Base-by-base conservation (phyloP, 2,113 vertebrate species). In the Rhizomys pruinosus region DNA sequence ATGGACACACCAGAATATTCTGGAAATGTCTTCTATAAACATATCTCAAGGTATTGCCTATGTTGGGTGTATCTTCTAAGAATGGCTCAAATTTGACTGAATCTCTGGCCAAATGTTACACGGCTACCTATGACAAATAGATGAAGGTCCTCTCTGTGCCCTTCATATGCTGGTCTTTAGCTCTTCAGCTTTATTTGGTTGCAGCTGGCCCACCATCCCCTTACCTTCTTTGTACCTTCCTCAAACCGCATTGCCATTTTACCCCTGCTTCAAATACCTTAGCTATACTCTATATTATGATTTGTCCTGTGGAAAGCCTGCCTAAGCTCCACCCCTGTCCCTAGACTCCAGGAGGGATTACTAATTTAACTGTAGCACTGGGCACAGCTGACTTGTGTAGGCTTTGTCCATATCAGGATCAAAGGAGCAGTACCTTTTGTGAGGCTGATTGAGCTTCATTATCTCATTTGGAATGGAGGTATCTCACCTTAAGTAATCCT, bases 61-160 rank as follows among this genome's bases (percentile, higher is more conserved):
- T 44, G 63, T 34, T 93, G 47, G 47, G 71, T 81, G 42, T 0
- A 74, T 20, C 37, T 66, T 34, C 15, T 34, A 85, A 52, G 29
- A 87, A 91, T 61, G 93, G 61, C 84, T 92, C 68, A 95, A 89
- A 84, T 95, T 23, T 71, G 63, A 86, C 47, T 69, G 44, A 86
- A 71, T 94, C 34, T 94, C 76, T 84, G 55, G 34, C 63, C 66
- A 90, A 93, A 91, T 92, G 59, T 92, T 39, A 84, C 42, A 16
- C 34, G 68, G 3, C 25, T 89, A 39, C 76, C 52, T 86, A 78
- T 47, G 61, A 76, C 91, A 94, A 88, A 94, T 55, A 95, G 73
- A 95, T 52, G 20, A 55, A 96, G 91, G 90, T 85, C 29, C 84
- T 77, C 0, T 74, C 29, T 6, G 68, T 84, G 85, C 32, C 34